Evolutionary conservation across 2,797 vertebrate genomes (phyloP), one percentile per base, ranked within the genome.

Genomic region (Anabas testudineus): DNA sequence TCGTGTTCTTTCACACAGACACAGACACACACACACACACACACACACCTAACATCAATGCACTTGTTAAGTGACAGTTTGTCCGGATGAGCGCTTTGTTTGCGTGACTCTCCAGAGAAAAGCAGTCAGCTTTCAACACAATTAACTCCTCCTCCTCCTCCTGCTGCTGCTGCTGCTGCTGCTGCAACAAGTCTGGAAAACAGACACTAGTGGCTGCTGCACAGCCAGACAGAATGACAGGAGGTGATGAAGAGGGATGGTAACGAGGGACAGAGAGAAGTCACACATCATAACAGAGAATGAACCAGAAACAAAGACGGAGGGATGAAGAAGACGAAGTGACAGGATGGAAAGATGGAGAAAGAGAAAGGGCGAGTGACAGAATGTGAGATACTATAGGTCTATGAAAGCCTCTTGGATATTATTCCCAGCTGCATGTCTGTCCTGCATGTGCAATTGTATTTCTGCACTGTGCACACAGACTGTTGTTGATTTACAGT

Each of bases 151-250:
- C 52, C 14, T 55, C 2, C 65, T 37, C 21, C 13, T 43, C 52
- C 14, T 55, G 4, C 26, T 28, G 26, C 26, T 28, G 26, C 26
- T 28, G 26, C 26, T 28, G 28, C 28, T 30, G 7, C 46, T 58
- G 65, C 67, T 55, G 19, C 47, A 59, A 48, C 36, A 53, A 60
- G 55, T 16, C 28, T 41, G 32, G 26, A 19, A 53, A 57, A 55
- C 37, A 46, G 56, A 70, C 62, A 51, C 46, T 9, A 69, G 76
- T 49, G 72, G 47, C 59, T 42, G 56, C 63, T 1, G 14, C 65
- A 52, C 36, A 46, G 15, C 21, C 3, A 2, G n/a, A 30, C 18
- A 54, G 19, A 48, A 60, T 61, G 71, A 62, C 49, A 59, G 57
- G 32, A 0, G 26, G 45, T n/a, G 73, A 61, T 16, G 78, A 53